Conservation (phyloP, 2,797 vertebrate species). For the Parotocinclus haroldoi region DNA sequence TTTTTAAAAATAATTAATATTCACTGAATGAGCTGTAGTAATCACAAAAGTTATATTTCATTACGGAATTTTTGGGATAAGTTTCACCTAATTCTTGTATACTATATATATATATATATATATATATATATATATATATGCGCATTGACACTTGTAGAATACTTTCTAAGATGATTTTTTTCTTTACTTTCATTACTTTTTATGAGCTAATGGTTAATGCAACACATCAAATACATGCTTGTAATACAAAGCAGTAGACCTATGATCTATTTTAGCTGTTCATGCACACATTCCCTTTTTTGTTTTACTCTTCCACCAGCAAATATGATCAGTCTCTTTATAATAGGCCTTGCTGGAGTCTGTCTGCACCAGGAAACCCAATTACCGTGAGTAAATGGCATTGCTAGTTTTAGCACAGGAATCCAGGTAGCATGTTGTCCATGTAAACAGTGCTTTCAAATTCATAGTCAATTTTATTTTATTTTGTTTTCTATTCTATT, state of each 20-base stretch:
- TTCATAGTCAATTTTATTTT: conserved; percentile 11
- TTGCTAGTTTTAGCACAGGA: conserved; percentile 53
- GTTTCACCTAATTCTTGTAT: too few relatives aligned
- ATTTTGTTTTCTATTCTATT: not conserved
- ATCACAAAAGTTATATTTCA: too few relatives aligned
- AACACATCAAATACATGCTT: conserved; percentile 13
- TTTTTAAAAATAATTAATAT: too few relatives aligned
- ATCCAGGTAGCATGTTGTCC: conserved; percentile 56
- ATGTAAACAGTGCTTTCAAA: conserved; percentile 44
- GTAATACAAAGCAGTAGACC: conserved; percentile 31
- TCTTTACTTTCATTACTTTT: conserved; percentile 19
- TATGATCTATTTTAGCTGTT: too few relatives aligned
- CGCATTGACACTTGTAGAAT: conserved; percentile 12
- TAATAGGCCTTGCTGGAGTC: conserved; percentile 63
- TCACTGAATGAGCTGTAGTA: too few relatives aligned
- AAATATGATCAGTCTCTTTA: conserved; percentile 46
- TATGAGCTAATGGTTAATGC: conserved; percentile 42
- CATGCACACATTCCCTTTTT: conserved; percentile 23
- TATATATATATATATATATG: too few relatives aligned
- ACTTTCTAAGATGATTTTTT: conserved; percentile 14
- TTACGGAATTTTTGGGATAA: too few relatives aligned
- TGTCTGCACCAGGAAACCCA: conserved; percentile 61
- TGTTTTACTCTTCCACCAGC: conserved; percentile 39
- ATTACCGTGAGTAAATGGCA: conserved; percentile 69
- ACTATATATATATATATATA: too few relatives aligned